Conservation (phyloP, 2,888 invertebrate species). For the Chelonus formosanus region DNA sequence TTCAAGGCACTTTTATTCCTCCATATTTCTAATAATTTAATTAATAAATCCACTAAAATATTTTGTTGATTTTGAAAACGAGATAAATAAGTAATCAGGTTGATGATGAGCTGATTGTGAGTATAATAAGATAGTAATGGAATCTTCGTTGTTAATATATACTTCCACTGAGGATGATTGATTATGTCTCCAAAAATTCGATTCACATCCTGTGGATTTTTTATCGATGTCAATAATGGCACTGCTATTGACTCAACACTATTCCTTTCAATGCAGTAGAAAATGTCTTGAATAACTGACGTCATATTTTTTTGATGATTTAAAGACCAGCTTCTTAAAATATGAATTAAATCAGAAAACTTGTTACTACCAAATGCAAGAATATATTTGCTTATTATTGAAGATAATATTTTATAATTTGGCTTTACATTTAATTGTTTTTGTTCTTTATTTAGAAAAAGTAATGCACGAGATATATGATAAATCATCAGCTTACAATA, state of each 20-base stretch:
- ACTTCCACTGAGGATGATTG: slow-evolving; percentile 69
- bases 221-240: slow-evolving; percentile 67
- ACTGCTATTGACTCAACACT: slow-evolving; percentile 71
- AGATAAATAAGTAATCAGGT: slow-evolving; percentile 72
- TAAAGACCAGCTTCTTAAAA: slow-evolving; percentile 68
- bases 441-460: slow-evolving; percentile 69
- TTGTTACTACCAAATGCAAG: slow-evolving; percentile 68
- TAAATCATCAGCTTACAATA: slow-evolving; percentile 71
- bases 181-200: slow-evolving; percentile 66
- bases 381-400: slow-evolving; percentile 72
- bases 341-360: slow-evolving; percentile 67
- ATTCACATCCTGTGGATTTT: slow-evolving; percentile 60
- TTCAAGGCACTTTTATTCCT: slow-evolving; percentile 72
- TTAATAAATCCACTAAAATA: slow-evolving; percentile 65
- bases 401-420: slow-evolving; percentile 66
- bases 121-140: slow-evolving; percentile 68
- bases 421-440: slow-evolving; percentile 57
- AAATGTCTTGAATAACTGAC: slow-evolving; percentile 64
- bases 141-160: slow-evolving; percentile 72
- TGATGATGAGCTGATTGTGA: slow-evolving; percentile 68
- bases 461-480: slow-evolving; percentile 71
- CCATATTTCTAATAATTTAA: slow-evolving; percentile 74
- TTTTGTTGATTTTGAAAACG: slow-evolving; percentile 53
- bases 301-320: slow-evolving; percentile 45
- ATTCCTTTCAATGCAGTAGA: slow-evolving; percentile 69